Conservation (phyloP, 2,888 invertebrate genomes). For the Watsonalla cultraria region DNA sequence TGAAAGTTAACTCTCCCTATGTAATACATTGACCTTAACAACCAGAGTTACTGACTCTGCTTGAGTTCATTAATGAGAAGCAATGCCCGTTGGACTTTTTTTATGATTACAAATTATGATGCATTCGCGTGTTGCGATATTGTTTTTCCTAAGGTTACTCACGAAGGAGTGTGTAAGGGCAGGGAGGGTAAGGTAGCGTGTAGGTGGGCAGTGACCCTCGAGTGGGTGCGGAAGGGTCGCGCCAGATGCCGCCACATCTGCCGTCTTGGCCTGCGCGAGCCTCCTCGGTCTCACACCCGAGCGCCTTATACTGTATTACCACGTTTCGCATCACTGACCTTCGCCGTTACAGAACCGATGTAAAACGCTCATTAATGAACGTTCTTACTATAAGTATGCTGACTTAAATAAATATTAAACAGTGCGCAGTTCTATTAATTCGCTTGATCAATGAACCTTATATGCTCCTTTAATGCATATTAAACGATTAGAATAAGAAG, state of each 20-base stretch:
- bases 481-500: no score
- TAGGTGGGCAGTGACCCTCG: slow-evolving; percentile 74
- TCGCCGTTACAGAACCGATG: slow-evolving; percentile 39
- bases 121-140: slow-evolving; percentile 63
- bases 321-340: slow-evolving; percentile 55
- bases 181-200: slow-evolving; percentile 47
- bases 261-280: slow-evolving; percentile 53
- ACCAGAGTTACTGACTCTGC: slow-evolving; percentile 37
- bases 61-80: slow-evolving; percentile 24
- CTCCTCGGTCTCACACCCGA: slow-evolving; percentile 44
- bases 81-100: slow-evolving; percentile 45
- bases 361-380: slow-evolving; percentile 5
- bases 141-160: slow-evolving; percentile 50
- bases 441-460: neutral
- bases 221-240: slow-evolving; percentile 68
- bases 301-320: slow-evolving; percentile 28
- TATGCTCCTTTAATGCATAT: neutral
- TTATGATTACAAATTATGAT: slow-evolving; percentile 57
- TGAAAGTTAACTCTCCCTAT: slow-evolving; percentile 31
- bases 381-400: neutral
- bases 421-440: neutral
- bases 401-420: neutral
- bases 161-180: slow-evolving; percentile 48
- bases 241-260: slow-evolving; percentile 76
- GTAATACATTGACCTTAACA: slow-evolving; percentile 43